Evolutionary conservation across 2,888 invertebrate genomes (phyloP), one percentile per base, ranked within the genome.

Genomic region (Heliconius ethilla): DNA sequence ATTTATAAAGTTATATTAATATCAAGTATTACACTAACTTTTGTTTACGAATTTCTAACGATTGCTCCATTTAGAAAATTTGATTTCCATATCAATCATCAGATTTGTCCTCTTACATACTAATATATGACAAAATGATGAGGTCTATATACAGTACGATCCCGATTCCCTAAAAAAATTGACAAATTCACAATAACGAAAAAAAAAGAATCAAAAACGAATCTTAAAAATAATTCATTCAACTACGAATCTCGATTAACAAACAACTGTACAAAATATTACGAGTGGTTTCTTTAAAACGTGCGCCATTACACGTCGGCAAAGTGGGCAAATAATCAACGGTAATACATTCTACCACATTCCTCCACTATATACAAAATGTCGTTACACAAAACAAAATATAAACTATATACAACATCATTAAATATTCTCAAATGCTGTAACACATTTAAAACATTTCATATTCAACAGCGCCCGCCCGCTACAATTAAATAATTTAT

Each of bases 91-190:
- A 85, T 88, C 92, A 93, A 94, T 91, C 94, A 94, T 92, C 90
- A 91, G 93, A 90, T 90, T 89, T 89, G 87, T 88, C 89, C 85
- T 82, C 92, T 93, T 93, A 94, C 81, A 79, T 83, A 84, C 90
- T 91, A 91, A 86, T 91, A 91, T 92, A 90, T 91, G 91, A 93
- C 92, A 92, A 91, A 92, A 91, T 90, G 90, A 93, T 94, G 93
- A 91, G 90, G 90, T 91, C 89, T 94, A 93, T 94, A 92, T 95
- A 95, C 96, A 95, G 95, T 95, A 95, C 95, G 92, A 95, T 95
- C 95, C 96, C 95, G 95, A 95, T 95, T 95, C 95, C 96, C 95
- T 95, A 96, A 95, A 95, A 88, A 95, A 96, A 96, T 95, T 96
- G 95, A 96, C 95, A 95, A 95, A 95, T 95, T 95, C 95, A 95